These are phyloP conservation scores for Drepanosiphum platanoidis DNA, from an alignment of 2,888 invertebrate genomes.

Conservation along the genomic window DNA sequence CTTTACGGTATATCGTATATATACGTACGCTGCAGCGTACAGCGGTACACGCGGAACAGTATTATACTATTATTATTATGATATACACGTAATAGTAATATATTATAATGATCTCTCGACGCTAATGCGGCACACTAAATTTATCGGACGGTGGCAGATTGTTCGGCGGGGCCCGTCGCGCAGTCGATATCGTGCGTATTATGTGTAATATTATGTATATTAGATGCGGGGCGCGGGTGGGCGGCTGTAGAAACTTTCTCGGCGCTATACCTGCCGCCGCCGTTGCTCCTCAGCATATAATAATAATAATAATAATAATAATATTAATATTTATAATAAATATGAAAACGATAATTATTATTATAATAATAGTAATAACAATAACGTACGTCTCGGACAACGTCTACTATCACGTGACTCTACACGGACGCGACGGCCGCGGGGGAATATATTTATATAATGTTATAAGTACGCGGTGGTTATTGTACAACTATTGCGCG, in stretches of 20 bases:
- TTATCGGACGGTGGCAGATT: background rate
- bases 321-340: no score
- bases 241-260: conserved; percentile 28
- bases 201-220: background rate
- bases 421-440: no score
- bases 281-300: no score
- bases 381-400: no score
- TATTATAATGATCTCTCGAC: background rate
- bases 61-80: background rate
- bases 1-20: background rate
- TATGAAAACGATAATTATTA: no score
- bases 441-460: no score
- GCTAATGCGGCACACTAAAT: conserved; percentile 15
- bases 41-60: background rate
- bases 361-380: no score
- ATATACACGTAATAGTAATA: background rate
- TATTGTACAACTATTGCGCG: no score
- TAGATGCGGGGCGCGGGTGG: background rate
- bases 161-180: background rate
- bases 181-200: background rate
- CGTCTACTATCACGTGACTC: no score
- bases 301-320: no score
- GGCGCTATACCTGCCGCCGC: no score
- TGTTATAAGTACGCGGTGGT: no score
- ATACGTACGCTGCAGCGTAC: background rate